Evolutionary conservation across 2,888 invertebrate species (phyloP), one percentile per base, ranked within the genome.

Genomic region (Drosophila diplacantha): DNA sequence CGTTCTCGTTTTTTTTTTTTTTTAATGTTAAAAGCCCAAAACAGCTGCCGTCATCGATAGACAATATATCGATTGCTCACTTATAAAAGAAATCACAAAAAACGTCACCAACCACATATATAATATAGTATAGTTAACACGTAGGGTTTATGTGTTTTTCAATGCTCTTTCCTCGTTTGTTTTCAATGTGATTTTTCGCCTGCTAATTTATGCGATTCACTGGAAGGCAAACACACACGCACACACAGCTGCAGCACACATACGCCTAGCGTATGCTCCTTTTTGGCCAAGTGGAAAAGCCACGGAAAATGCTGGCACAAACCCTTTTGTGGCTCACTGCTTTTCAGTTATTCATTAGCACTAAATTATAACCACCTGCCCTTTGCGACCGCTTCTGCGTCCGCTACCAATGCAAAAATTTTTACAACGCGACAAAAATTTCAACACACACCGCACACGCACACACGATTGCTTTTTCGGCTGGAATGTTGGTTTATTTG

Each of bases 1-100:
- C 20, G 44, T 46, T 46, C 5, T 18, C 5, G 12, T 12, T 41
- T 24, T 26, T 18, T 26, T 31, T 46, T 31, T 31, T 44, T 46
- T n/a, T 32, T 16, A 29, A 29, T 5, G 24, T 16, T 41, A 57
- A 39, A 43, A 72, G 78, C 62, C 73, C 24, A 80, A 75, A 78
- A 81, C 78, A 78, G 78, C 78, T 78, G 78, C 78, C 78, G 81
- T 78, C 78, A 78, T 72, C 81, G 81, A 75, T 81, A 73, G 53
- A 34, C 32, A 38, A 39, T 47, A 37, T 78, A 79, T 74, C 73
- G 76, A 66, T 59, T 59, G 35, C 20, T 14, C 31, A 31, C 20
- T 47, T 56, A 35, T 47, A 37, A 43, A 39, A 29, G 44, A 67
- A 54, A 47, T 41, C 58, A 70, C 57, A 64, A 37, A 39, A 49